Evolutionary conservation across 2,113 vertebrate genomes (phyloP), one percentile per base, ranked within the genome.

Genomic region (Turdus rufiventris): DNA sequence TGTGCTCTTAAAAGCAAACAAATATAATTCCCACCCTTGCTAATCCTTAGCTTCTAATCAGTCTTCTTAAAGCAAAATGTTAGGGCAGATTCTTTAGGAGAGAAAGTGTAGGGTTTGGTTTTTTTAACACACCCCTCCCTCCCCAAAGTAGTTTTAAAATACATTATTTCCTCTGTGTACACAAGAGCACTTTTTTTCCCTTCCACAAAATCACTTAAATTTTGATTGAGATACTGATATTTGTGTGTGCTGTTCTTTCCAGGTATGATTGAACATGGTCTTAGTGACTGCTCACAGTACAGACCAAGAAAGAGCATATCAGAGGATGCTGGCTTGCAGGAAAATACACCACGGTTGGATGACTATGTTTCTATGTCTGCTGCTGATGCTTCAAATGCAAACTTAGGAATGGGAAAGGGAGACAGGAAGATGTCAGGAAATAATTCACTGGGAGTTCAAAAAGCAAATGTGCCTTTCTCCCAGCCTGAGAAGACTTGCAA

Each of bases 261-360:
- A 99, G 99, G 99, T 57, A 98, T 99, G 99, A 98, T 99, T 40
- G 99, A 99, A 86, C 99, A 99, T 53, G 99, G 99, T 87, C 98
- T 99, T 78, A 98, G 97, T 62, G 99, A 99, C 97, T 98, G 98
- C 58, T 99, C 99, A 23, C 99, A 99, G 71, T 99, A 99, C 68
- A 98, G 96, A 67, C 98, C 99, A 2, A 98, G 98, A 89, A 98
- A 98, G 95, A 99, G 99, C 54, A 9, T 98, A 38, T 99, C 99
- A 1, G 99, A 99, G 68, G 99, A 99, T 43, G 24, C 53, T 58
- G 96, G 94, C 34, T 96, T 97, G 67, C 95, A 94, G 43, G 97
- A 98, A 77, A 95, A 85, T 47, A 54, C 93, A 23, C 91, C 91
- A 2, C 95, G 38, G 61, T 93, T 97, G 7, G 98, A 98, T 91